Evolutionary conservation across 2,113 vertebrate species (phyloP).

Genomic region (Alosa alosa): DNA sequence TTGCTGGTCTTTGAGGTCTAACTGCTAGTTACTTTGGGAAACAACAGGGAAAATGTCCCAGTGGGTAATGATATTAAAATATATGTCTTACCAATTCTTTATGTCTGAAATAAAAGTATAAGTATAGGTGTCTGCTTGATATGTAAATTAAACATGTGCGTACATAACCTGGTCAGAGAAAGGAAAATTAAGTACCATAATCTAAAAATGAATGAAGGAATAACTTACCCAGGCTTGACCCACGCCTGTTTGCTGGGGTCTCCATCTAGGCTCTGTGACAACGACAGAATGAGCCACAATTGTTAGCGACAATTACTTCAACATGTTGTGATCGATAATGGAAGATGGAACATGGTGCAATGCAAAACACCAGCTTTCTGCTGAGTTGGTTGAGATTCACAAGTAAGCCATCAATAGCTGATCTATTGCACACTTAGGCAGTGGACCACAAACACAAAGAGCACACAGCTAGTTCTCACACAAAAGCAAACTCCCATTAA

Average conservation of each 20-base stretch:
- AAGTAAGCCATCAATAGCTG: neutral
- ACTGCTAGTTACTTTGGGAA: neutral
- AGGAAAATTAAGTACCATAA: neutral
- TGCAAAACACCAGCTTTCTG: neutral
- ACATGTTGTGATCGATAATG: neutral
- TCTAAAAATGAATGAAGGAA: neutral
- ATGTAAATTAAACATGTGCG: neutral
- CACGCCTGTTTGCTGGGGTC: constrained; percentile 80
- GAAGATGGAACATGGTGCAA: neutral
- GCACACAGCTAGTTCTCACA: neutral
- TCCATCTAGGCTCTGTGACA: constrained; percentile 72
- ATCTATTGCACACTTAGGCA: neutral
- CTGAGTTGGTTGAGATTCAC: constrained; percentile 65
- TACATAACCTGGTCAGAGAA: neutral
- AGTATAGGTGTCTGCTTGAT: neutral
- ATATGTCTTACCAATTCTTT: neutral
- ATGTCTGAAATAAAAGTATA: neutral
- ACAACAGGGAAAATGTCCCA: neutral
- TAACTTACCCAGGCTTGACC: constrained; percentile 87
- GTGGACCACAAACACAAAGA: neutral
- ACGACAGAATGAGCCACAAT: constrained; percentile 11
- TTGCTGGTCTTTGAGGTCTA: neutral
- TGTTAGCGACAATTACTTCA: neutral
- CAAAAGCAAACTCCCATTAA: neutral
- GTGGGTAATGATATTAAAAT: neutral